These are phyloP conservation scores for Crotalus adamanteus DNA, from an alignment of 2,797 vertebrate genomes.

Conservation along the genomic window DNA sequence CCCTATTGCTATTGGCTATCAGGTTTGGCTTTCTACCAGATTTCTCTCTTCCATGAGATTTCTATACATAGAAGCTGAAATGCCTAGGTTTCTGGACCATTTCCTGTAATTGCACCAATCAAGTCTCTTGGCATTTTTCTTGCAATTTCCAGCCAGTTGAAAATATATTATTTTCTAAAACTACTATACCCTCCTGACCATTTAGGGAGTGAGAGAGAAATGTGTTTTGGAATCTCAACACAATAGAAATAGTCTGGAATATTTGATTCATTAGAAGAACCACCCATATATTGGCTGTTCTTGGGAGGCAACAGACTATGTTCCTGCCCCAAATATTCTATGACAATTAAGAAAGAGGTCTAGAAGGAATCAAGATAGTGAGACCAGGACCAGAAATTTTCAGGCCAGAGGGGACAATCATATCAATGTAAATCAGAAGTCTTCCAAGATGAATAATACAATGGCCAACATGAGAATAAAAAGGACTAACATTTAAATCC, in stretches of 20 bases:
- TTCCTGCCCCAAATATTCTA: not conserved
- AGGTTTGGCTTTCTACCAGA: not conserved
- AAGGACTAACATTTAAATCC: no score
- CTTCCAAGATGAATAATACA: not conserved
- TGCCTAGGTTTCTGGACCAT: not conserved
- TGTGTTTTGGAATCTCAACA: not conserved
- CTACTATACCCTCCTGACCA: not conserved
- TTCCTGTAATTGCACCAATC: not conserved
- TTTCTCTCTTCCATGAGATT: not conserved
- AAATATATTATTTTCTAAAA: not conserved
- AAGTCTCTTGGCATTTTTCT: not conserved
- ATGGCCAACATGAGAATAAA: not conserved
- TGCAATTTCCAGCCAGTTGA: not conserved
- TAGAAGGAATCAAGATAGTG: not conserved
- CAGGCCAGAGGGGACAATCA: not conserved
- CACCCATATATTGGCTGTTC: not conserved
- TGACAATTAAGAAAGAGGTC: not conserved
- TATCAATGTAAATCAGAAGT: not conserved
- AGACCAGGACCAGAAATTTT: not conserved
- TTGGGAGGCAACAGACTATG: not conserved
- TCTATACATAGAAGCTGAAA: not conserved
- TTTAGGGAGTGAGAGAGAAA: not conserved
- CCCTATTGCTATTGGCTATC: not conserved
- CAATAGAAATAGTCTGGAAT: not conserved
- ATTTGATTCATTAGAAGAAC: not conserved